These are phyloP conservation scores for Amphipyra tragopoginis DNA, from an alignment of 2,888 invertebrate genomes.

Conservation along the genomic window DNA sequence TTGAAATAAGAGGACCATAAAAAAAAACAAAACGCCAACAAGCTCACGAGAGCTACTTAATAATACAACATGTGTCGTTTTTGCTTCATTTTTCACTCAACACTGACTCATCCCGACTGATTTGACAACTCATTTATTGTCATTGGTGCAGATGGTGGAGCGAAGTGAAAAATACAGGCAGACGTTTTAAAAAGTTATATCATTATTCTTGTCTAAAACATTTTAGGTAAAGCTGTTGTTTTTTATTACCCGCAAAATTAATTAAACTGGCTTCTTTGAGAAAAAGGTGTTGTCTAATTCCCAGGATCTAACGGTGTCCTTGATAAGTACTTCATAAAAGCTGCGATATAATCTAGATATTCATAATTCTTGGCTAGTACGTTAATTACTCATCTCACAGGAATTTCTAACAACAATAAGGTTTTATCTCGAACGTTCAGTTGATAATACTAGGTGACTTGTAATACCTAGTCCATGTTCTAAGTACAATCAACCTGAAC, in stretches of 20 bases:
- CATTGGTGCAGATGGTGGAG: slow-evolving; percentile 35
- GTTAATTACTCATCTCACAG: slow-evolving; percentile 50
- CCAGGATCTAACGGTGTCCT: slow-evolving; percentile 33
- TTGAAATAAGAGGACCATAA: slow-evolving; percentile 11
- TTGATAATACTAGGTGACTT: slow-evolving; percentile 40
- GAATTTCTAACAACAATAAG: slow-evolving; percentile 56
- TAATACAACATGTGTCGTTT: slow-evolving; percentile 30
- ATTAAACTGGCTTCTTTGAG: slow-evolving; percentile 1
- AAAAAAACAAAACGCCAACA: slow-evolving; percentile 18
- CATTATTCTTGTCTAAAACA: too few relatives aligned
- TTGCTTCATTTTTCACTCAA: slow-evolving; percentile 40
- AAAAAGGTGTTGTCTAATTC: slow-evolving; percentile 4
- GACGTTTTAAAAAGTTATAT: too few relatives aligned
- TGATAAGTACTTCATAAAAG: too few relatives aligned
- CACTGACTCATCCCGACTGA: slow-evolving; percentile 38
- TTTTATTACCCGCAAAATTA: neutral
- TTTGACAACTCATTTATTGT: slow-evolving; percentile 49
- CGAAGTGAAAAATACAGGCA: too few relatives aligned
- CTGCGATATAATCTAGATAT: slow-evolving; percentile 31
- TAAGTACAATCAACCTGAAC: slow-evolving; percentile 2
- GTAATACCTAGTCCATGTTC: slow-evolving; percentile 22
- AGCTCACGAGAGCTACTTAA: slow-evolving; percentile 18
- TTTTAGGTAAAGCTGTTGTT: too few relatives aligned
- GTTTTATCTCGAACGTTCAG: slow-evolving; percentile 50
- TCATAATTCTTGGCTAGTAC: slow-evolving; percentile 27